Evolutionary conservation across 2,113 vertebrate genomes (phyloP), one percentile per base, ranked within the genome.

Genomic region (Brachyhypopomus occidentalis): DNA sequence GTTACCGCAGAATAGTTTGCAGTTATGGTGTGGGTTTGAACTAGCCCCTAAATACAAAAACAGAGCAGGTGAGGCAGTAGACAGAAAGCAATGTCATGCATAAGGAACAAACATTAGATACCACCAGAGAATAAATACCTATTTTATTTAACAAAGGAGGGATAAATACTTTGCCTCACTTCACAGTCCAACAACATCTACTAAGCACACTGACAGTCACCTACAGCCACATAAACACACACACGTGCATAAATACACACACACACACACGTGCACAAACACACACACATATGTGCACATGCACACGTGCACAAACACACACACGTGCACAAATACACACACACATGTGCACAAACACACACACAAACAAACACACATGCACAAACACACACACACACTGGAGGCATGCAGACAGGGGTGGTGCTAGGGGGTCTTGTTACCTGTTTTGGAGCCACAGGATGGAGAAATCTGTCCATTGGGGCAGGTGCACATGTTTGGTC

Each of bases 401-500:
- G 20, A 60, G 41, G 52, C 45, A n/a, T 63, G 22, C 77, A 70
- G 27, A 36, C 3, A 55, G 12, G n/a, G 41, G 12, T 14, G 12
- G 45, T 52, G 45, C 45, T 52, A 58, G 63, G 25, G 56, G 25
- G 19, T 7, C 22, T 41, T 25, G 91, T 90, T 76, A 99, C 98
- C 95, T 94, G 97, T 98, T 91, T 97, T 97, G 88, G 97, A 97
- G 87, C 97, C 97, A 90, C 98, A 99, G 90, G 97, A 96, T 80
- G 95, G 90, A 81, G 97, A 88, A 84, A 97, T 97, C 93, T 97
- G 96, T 89, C 97, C 98, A 73, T 86, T 96, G 67, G 97, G 97
- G 86, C 98, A 99, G 77, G 97, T 97, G 93, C 98, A 99, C 95
- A 99, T 97, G 92, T 98, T 99, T 89, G 98, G 98, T 93, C 98